phyloP scores from a whole-genome alignment of 2,113 vertebrate species.

The Tenebrosternarchus preto region DNA sequence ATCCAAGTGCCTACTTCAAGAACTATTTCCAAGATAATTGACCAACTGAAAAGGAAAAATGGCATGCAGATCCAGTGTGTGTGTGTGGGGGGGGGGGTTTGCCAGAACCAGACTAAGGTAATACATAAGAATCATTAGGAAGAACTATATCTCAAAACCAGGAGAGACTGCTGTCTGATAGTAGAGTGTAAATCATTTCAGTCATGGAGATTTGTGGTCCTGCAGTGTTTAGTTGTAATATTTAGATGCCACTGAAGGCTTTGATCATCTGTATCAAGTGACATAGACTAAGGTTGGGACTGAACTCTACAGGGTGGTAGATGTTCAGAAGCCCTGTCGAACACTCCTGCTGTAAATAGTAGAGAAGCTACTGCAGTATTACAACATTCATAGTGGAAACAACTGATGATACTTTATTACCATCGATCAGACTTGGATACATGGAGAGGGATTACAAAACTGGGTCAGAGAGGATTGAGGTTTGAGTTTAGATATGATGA shows the following conservation, averaged over 20 bases:
- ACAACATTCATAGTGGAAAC: not conserved
- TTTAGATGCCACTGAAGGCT: too few relatives aligned
- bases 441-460: not conserved
- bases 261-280: too few relatives aligned
- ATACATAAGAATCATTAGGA: not conserved
- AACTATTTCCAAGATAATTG: constrained; percentile 44
- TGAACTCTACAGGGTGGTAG: not conserved
- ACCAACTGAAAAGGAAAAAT: constrained; percentile 37
- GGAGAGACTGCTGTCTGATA: not conserved
- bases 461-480: not conserved
- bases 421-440: not conserved
- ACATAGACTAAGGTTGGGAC: too few relatives aligned
- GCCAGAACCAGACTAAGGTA: not conserved
- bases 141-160: not conserved
- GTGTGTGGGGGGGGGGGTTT: too few relatives aligned
- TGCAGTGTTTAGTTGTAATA: too few relatives aligned
- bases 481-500: constrained; percentile 10
- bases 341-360: too few relatives aligned
- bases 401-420: not conserved
- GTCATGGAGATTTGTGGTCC: too few relatives aligned
- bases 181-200: not conserved
- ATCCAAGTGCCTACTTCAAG: constrained; percentile 19
- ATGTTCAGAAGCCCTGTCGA: not conserved
- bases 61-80: not conserved
- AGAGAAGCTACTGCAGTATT: too few relatives aligned